Evolutionary conservation across 2,113 vertebrate species (phyloP), one percentile per base, ranked within the genome.

Genomic region (Muscicapa adusta): DNA sequence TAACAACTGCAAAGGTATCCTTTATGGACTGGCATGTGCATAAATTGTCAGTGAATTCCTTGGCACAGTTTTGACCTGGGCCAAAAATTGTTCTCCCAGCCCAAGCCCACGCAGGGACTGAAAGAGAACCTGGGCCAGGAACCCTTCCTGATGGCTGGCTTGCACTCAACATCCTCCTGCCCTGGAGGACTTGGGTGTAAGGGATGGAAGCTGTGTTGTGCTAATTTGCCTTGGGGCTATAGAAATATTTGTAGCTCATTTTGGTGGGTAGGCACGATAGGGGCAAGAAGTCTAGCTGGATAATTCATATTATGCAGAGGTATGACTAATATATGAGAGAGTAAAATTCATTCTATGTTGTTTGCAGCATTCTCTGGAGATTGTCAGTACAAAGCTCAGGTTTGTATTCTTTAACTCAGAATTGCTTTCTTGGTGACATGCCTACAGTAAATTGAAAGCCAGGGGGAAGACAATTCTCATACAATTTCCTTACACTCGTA

Each of bases 361-460:
- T 84, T 92, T 45, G 18, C 23, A 51, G 26, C 10, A 10, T 40
- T 89, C 53, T 81, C 73, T 56, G 28, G 73, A 81, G 31, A 62
- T 6, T 48, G 48, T 34, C 78, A 62, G 54, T 36, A 56, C 60
- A 84, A 67, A 29, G 42, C 1, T 1, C 73, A 78, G n/a, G 84
- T 60, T 70, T 81, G 50, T 57, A 78, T 17, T 5, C 17, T 34
- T 74, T 84, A 89, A 77, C 47, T 88, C 56, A 34, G 45, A 86
- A 68, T 26, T 87, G 65, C 40, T 87, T 75, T 87, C 76, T 75
- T 78, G 79, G 80, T 93, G 75, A 19, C 57, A 42, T 63, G 83
- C 76, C 73, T 71, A 56, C 31, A 48, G 57, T 45, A 74, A 93
- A 80, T 67, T 91, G 76, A 91, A 92, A 92, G 65, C 25, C 73